Base-by-base conservation (phyloP, 1,140 invertebrate species). In the Venustaconcha ellipsiformis region DNA sequence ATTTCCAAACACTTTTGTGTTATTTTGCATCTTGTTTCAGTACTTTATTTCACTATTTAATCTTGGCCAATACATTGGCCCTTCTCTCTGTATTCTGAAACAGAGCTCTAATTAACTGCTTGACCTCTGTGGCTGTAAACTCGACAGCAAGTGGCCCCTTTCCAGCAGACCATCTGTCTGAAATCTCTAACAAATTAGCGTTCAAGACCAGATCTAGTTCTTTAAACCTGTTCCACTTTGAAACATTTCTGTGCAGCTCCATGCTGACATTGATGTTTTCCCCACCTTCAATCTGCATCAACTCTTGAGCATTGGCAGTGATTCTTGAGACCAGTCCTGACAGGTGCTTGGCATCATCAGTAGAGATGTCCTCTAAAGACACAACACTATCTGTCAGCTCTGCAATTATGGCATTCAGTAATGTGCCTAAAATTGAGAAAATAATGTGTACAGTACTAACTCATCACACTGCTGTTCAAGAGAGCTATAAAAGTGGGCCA, bases 81-180 rank as follows among this genome's bases (percentile, higher is more conserved):
- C 97, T 92, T 79, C 95, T 92, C 80, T 97, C 96, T 2, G 96
- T 98, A 88, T 98, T 98, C 91, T 99, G 97, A 89, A 99, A 99
- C 55, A 99, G 91, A 0, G 97, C 97, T 85, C 96, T 93, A 76
- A 99, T 94, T 18, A 99, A 90, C 85, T 94, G 93, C 82, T 94
- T 94, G 0, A 99, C 91, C 91, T 99, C 95, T 62, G 94, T 93
- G 0, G 94, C 90, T 64, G 93, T 93, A 87, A 98, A 98, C 84
- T 95, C 94, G 48, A 93, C 90, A 0, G 96, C 96, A 2, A 99
- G 91, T 1, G 96, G 95, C 0, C 97, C 97, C 83, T 94, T 94
- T 3, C 96, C 96, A 82, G 95, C 94, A n/a, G 94, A 94, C 97
- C 97, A 99, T 70, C 96, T 92, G 82, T 96, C 93, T 76, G 94